Evolutionary conservation across 1,140 invertebrate genomes (phyloP).

Genomic region (Thaumatotibia leucotreta): DNA sequence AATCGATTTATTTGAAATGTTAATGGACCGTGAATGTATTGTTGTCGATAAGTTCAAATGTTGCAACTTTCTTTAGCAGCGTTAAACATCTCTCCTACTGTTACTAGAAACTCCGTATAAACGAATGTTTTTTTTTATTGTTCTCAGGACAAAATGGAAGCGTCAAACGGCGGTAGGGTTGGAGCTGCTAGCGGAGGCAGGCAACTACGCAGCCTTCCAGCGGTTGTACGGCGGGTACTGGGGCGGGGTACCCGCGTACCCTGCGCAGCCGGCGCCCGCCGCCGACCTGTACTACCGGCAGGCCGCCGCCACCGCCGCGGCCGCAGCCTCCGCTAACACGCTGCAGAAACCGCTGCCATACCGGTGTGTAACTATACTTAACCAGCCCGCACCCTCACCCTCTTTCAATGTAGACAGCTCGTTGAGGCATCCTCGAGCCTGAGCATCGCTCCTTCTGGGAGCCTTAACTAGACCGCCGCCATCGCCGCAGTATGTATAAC

Average conservation of each 20-base stretch:
- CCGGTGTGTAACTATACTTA: slow-evolving; percentile 80
- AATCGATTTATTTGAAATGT: slow-evolving; percentile 34
- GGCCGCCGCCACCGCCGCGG: slow-evolving; percentile 82
- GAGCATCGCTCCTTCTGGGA: too few species aligned
- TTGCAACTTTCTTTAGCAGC: not conserved
- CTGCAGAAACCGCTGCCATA: slow-evolving; percentile 94
- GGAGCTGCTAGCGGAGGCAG: slow-evolving; percentile 96
- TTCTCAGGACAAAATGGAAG: slow-evolving; percentile 99
- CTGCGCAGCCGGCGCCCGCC: slow-evolving; percentile 80
- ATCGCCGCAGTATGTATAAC: too few species aligned
- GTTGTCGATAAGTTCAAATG: not conserved
- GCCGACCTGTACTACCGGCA: slow-evolving; percentile 89
- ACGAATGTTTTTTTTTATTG: slow-evolving; percentile 50
- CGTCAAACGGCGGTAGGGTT: slow-evolving; percentile 97
- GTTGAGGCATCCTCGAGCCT: too few species aligned
- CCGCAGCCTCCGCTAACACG: slow-evolving; percentile 83
- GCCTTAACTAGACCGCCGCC: too few species aligned
- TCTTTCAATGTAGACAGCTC: too few species aligned
- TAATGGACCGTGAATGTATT: slow-evolving; percentile 50
- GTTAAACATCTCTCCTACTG: slow-evolving; percentile 74
- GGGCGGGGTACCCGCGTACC: slow-evolving; percentile 74
- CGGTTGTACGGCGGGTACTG: slow-evolving; percentile 91
- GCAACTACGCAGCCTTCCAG: slow-evolving; percentile 97
- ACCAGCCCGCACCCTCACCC: too few species aligned
- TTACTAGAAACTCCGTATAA: slow-evolving; percentile 80